These are phyloP conservation scores for Tachycineta bicolor DNA, from an alignment of 2,113 vertebrate species.

Conservation along the genomic window DNA sequence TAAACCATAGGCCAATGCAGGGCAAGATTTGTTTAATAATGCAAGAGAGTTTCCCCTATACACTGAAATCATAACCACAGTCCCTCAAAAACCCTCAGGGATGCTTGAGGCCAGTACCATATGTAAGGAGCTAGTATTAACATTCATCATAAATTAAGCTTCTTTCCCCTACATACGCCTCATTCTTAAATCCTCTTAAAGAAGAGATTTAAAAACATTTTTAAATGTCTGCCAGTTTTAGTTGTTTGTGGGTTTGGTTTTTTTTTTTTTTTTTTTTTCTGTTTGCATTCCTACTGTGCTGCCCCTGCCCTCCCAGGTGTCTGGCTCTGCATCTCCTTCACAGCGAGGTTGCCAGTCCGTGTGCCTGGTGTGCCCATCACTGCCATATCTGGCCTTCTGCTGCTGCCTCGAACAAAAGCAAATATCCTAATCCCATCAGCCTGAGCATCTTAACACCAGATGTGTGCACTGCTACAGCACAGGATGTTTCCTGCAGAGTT, in stretches of 20 bases:
- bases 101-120: neutral
- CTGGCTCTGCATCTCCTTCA: neutral
- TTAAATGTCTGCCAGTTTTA: neutral
- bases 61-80: slow-evolving; percentile 17
- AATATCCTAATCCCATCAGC: neutral
- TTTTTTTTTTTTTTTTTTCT: neutral
- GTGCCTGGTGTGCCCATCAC: neutral
- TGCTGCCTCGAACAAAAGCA: neutral
- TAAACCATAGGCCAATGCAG: neutral
- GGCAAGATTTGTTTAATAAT: slow-evolving; percentile 38
- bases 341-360: neutral
- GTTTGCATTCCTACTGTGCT: neutral
- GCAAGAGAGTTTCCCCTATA: neutral
- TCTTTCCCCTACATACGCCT: neutral
- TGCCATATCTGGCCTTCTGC: neutral
- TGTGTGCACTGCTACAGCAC: neutral
- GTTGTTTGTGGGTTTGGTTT: neutral
- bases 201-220: slow-evolving; percentile 34
- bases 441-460: neutral
- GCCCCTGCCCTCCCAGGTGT: neutral
- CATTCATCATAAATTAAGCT: slow-evolving; percentile 51
- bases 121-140: slow-evolving; percentile 35
- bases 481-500: neutral
- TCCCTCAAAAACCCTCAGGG: slow-evolving; percentile 13
- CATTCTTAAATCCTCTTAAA: slow-evolving; percentile 35